Percentiles rank a stretch among this genome's conserved stretches.
These are phyloP conservation scores for Cavia aperea DNA, from an alignment of 2,113 vertebrate species.

Conservation along the genomic window DNA sequence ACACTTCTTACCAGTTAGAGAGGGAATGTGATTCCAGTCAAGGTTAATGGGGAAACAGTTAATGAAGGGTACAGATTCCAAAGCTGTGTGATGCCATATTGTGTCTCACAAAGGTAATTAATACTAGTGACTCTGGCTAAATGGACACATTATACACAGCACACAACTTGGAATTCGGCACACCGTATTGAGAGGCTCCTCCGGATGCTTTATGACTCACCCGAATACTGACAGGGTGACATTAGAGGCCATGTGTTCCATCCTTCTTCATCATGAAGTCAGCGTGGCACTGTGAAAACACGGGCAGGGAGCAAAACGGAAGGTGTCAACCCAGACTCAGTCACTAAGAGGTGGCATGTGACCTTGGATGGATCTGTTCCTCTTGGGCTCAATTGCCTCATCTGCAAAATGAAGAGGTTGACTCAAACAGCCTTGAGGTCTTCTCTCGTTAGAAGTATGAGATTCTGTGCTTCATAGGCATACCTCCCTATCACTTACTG, in stretches of 20 bases:
- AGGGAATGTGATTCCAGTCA: conserved; percentile 75
- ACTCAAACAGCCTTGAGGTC: background rate
- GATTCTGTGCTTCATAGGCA: background rate
- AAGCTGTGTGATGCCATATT: conserved; percentile 76
- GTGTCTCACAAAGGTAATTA: conserved; percentile 79
- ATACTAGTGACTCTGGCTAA: conserved; percentile 74
- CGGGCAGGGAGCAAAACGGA: background rate
- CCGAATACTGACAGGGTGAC: conserved; percentile 68
- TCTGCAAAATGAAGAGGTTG: background rate
- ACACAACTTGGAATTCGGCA: conserved; percentile 74
- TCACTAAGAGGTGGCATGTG: background rate
- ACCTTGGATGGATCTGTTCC: background rate
- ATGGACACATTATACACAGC: conserved; percentile 72
- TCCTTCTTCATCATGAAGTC: conserved; percentile 59
- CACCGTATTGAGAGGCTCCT: conserved; percentile 58
- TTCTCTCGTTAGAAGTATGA: conserved; percentile 4
- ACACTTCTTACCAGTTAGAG: conserved; percentile 70
- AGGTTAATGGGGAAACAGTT: conserved; percentile 81
- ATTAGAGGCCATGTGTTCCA: conserved; percentile 61
- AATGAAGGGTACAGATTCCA: conserved; percentile 81
- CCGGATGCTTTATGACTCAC: conserved; percentile 70
- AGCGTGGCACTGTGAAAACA: background rate
- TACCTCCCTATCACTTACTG: background rate
- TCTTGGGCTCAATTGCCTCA: background rate
- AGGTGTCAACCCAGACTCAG: background rate